Evolutionary conservation across 2,797 vertebrate species (phyloP), one percentile per base, ranked within the genome.

Genomic region (Lithobates sylvaticus): DNA sequence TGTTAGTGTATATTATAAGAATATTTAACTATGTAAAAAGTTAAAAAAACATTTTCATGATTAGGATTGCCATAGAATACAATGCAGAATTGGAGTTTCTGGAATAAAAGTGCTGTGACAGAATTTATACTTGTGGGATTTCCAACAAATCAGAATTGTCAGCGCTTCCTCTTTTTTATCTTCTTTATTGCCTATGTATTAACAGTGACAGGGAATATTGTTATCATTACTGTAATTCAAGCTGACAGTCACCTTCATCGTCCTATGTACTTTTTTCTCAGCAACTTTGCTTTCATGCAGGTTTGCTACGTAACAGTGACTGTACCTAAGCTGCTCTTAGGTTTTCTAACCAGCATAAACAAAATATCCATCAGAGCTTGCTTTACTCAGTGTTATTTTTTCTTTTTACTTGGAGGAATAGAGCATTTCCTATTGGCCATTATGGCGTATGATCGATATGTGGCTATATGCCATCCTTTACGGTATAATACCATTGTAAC

Each of bases 201-300:
- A 61, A 85, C 76, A 61, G 44, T 85, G 10, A 44, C 69, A 15
- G 83, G 83, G 13, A 85, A 85, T 26, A 32, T 78, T 23, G 18
- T 64, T 47, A 78, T 85, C 8, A 72, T 85, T 71, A n/a, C 50
- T 18, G 6, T 85, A 23, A 84, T 84, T 61, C 47, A 64, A 65
- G 21, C n/a, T 47, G 83, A 78, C 26, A 39, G 21, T 23, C 65
- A 64, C 18, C 83, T 85, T 3, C 83, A 79, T 54, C 68, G 34
- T 16, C 83, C 83, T 10, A 85, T 85, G 83, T 85, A 85, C 76
- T 85, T 85, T 70, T 85, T 85, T 7, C 69, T 85, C 0, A 73
- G 83, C 44, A 85, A 78, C 32, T 78, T 85, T 73, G 47, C 83
- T 16, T 78, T 85, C 23, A 78, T 85, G 69, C 76, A 85, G 36